Percentiles rank a stretch among this genome's conserved stretches.
Conservation (phyloP, 2,113 vertebrate genomes). For the Pelecanus crispus region DNA sequence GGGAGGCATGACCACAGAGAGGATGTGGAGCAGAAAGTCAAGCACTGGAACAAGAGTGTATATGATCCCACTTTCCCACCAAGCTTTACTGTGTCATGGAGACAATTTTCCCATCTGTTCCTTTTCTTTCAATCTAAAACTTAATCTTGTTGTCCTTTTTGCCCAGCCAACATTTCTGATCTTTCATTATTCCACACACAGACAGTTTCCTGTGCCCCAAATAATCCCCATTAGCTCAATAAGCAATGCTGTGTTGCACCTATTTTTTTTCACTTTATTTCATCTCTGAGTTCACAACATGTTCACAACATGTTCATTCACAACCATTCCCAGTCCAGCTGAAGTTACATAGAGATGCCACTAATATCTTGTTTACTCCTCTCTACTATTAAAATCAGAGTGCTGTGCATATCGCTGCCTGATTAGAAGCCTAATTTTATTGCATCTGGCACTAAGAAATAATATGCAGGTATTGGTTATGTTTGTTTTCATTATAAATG, state of each 20-base stretch:
- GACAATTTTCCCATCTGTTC: not conserved
- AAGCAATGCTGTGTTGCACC: not conserved
- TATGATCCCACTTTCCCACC: not conserved
- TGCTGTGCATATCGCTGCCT: not conserved
- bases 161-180: not conserved
- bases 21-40: not conserved
- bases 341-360: not conserved
- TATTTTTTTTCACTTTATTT: not conserved
- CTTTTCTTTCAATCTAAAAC: not conserved
- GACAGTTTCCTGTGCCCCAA: not conserved
- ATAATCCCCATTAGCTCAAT: not conserved
- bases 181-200: not conserved
- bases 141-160: not conserved
- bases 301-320: not conserved
- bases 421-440: not conserved
- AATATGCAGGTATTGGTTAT: not conserved
- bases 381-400: not conserved
- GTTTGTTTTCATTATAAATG: not conserved
- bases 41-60: not conserved
- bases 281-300: not conserved
- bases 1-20: not conserved
- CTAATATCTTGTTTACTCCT: not conserved
- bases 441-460: not conserved
- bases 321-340: not conserved
- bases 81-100: not conserved